Evolutionary conservation across 2,113 vertebrate genomes (phyloP).

Genomic region (Poecilia latipinna): DNA sequence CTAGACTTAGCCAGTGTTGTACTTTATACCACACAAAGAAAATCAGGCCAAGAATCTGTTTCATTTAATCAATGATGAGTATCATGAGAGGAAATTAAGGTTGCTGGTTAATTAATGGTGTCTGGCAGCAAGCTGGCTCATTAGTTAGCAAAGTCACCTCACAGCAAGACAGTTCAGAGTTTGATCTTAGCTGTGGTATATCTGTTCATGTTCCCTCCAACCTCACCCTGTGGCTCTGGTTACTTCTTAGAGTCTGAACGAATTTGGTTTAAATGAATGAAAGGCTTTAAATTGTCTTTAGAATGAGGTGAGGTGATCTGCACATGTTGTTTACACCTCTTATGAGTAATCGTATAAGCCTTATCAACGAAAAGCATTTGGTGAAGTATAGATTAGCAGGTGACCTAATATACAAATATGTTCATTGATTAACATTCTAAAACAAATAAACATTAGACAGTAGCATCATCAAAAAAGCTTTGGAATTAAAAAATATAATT

Average conservation of each 20-base stretch:
- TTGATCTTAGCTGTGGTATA: slow-evolving; percentile 51
- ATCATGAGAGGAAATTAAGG: slow-evolving; percentile 66
- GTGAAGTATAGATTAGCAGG: background rate
- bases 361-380: background rate
- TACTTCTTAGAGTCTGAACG: slow-evolving; percentile 1
- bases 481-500: background rate
- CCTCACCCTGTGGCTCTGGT: background rate
- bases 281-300: background rate
- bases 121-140: slow-evolving; percentile 59
- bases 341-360: background rate
- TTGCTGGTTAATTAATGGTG: slow-evolving; percentile 54
- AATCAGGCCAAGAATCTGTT: slow-evolving; percentile 45
- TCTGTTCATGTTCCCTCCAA: slow-evolving; percentile 18
- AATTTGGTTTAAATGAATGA: slow-evolving; percentile 15
- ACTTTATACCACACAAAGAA: slow-evolving; percentile 25
- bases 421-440: background rate
- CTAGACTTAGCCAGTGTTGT: slow-evolving; percentile 29
- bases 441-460: slow-evolving; percentile 1
- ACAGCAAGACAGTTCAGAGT: slow-evolving; percentile 43
- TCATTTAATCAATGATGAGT: slow-evolving; percentile 66
- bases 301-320: background rate
- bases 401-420: background rate
- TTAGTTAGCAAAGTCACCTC: slow-evolving; percentile 58
- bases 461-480: background rate
- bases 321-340: background rate